phyloP scores from a whole-genome alignment of 2,113 vertebrate species.

The Lipophrys pholis region DNA sequence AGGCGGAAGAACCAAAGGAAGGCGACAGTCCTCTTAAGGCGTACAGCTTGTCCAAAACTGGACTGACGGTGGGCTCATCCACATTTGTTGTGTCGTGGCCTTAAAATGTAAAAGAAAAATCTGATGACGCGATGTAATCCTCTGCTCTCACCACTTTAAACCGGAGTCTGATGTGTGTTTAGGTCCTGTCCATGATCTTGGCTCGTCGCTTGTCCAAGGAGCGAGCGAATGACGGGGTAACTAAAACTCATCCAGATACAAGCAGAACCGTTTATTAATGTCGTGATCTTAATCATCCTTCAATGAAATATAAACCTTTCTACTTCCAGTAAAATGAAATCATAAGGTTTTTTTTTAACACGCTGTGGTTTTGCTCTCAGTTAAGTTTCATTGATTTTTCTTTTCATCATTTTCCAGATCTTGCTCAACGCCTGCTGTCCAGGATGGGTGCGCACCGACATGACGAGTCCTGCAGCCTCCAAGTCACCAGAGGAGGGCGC shows the following conservation, averaged over 20 bases:
- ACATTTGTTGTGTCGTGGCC: no score
- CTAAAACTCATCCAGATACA: background rate
- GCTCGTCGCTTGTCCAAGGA: slow-evolving; percentile 80
- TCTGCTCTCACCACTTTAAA: no score
- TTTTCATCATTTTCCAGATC: slow-evolving; percentile 68
- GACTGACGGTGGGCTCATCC: slow-evolving; percentile 81
- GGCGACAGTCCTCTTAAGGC: slow-evolving; percentile 87
- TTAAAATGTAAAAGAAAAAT: no score
- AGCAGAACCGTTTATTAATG: background rate
- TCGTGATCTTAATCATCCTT: no score
- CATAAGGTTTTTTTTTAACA: background rate
- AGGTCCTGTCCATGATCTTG: slow-evolving; percentile 88
- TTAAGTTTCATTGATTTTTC: background rate
- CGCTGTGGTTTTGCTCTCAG: background rate
- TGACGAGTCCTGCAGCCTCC: slow-evolving; percentile 86
- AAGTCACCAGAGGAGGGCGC: slow-evolving; percentile 93
- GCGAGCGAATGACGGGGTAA: slow-evolving; percentile 80
- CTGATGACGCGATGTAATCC: background rate
- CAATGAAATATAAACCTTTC: no score
- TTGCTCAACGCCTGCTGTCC: slow-evolving; percentile 95
- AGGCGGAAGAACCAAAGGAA: slow-evolving; percentile 77
- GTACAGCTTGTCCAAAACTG: slow-evolving; percentile 90
- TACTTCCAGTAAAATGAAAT: no score
- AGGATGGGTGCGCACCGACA: slow-evolving; percentile 94
- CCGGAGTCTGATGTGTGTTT: slow-evolving; percentile 4